These are phyloP conservation scores for Threskiornis aethiopicus DNA, from an alignment of 2,797 vertebrate genomes.

Conservation along the genomic window DNA sequence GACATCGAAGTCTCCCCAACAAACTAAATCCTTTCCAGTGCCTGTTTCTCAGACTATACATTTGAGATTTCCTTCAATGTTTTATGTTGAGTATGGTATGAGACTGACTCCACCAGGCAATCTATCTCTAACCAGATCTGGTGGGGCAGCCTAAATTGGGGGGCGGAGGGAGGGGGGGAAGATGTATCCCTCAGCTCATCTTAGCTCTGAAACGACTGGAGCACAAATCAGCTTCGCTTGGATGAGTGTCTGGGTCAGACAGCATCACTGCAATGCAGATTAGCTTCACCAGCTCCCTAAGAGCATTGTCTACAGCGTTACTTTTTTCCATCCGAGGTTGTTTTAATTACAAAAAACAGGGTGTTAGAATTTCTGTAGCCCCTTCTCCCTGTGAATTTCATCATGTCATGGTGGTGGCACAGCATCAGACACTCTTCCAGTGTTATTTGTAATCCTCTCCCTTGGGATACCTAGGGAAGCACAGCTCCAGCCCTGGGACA, in stretches of 20 bases:
- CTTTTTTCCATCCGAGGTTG: background rate
- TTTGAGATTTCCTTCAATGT: background rate
- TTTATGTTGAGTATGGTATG: rapidly evolving
- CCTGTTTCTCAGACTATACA: background rate
- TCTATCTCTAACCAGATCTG: background rate
- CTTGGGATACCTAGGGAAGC: background rate
- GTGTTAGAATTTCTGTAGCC: background rate
- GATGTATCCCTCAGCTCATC: background rate
- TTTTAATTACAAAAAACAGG: background rate
- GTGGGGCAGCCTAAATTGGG: background rate
- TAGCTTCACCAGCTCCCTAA: background rate
- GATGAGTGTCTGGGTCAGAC: background rate
- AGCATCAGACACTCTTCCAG: background rate
- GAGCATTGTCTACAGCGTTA: background rate
- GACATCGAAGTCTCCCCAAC: background rate
- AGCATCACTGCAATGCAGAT: constrained; percentile 1
- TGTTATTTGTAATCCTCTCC: background rate
- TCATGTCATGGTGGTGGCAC: rapidly evolving
- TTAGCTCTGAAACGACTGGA: background rate
- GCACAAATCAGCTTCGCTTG: background rate
- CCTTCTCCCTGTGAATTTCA: background rate
- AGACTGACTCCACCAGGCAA: background rate
- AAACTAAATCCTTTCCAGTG: background rate
- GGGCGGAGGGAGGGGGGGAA: background rate
- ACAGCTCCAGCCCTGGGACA: background rate